phyloP scores from a whole-genome alignment of 1,140 invertebrate species.

The Eriosoma lanigerum region DNA sequence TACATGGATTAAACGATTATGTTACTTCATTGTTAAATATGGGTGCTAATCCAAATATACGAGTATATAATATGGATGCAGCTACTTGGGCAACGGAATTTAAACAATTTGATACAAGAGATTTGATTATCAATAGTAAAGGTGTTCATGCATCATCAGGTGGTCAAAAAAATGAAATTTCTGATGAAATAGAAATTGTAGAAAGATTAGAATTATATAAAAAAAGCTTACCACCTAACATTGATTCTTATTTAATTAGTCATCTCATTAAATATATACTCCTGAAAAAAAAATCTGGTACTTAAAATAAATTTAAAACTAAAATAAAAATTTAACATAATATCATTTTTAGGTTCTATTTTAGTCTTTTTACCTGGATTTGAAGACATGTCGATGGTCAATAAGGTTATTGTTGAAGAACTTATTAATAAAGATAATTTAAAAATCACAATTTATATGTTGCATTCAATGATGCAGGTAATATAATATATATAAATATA shows the following conservation, averaged over 20 bases:
- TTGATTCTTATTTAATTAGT: conserved; percentile 41
- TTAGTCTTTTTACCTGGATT: conserved; percentile 53
- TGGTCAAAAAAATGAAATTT: conserved; percentile 20
- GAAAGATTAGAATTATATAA: conserved; percentile 44
- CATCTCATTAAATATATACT: conserved; percentile 47
- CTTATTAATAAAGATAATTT: conserved; percentile 46
- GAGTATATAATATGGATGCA: conserved; percentile 37
- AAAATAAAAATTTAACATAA: not conserved
- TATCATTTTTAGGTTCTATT: conserved; percentile 49
- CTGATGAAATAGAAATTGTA: conserved; percentile 8
- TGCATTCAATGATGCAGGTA: conserved; percentile 51
- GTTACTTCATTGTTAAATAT: conserved; percentile 70
- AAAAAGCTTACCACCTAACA: conserved; percentile 42
- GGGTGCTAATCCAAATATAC: conserved; percentile 70
- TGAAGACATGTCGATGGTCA: conserved; percentile 52
- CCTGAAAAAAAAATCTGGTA: conserved; percentile 33
- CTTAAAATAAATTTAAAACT: not conserved
- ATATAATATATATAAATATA: not conserved
- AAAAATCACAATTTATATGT: conserved; percentile 46
- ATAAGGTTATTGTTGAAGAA: conserved; percentile 45
- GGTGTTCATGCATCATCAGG: not conserved
- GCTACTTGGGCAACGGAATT: conserved; percentile 42
- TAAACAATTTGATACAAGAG: conserved; percentile 46
- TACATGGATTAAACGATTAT: conserved; percentile 66
- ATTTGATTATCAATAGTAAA: conserved; percentile 36